Conservation (phyloP, 1,140 invertebrate species). For the Habropoda laboriosa region DNA sequence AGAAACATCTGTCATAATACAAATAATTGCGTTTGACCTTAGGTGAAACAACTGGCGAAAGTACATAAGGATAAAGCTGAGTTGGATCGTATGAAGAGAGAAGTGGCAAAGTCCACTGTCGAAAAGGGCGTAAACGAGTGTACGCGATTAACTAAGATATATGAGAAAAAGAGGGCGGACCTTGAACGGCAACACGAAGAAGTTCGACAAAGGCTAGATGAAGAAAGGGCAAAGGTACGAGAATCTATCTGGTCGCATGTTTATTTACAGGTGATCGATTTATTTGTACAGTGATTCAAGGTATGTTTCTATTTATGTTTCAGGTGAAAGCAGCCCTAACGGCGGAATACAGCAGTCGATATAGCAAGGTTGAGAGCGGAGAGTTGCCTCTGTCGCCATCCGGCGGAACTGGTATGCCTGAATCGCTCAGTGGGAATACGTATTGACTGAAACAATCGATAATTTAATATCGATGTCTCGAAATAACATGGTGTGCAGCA, state of each 20-base stretch:
- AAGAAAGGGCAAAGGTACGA: slow-evolving; percentile 88
- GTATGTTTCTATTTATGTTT: background rate
- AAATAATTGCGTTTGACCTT: background rate
- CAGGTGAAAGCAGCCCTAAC: slow-evolving; percentile 73
- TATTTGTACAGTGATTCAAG: background rate
- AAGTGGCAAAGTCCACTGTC: slow-evolving; percentile 88
- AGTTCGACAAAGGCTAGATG: slow-evolving; percentile 86
- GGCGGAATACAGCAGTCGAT: slow-evolving; percentile 76
- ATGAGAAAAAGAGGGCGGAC: slow-evolving; percentile 88
- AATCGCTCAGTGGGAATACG: slow-evolving; percentile 74
- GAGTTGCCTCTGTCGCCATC: slow-evolving; percentile 76
- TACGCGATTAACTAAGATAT: slow-evolving; percentile 87
- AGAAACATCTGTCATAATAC: too few species aligned
- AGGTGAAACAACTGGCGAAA: slow-evolving; percentile 88
- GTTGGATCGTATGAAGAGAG: slow-evolving; percentile 89
- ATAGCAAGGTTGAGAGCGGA: slow-evolving; percentile 78
- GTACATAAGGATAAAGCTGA: slow-evolving; percentile 95
- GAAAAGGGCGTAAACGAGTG: slow-evolving; percentile 92
- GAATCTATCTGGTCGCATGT: too few species aligned
- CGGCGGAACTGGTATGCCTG: slow-evolving; percentile 73
- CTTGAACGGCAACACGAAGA: slow-evolving; percentile 90
- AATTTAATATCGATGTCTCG: slow-evolving; percentile 32
- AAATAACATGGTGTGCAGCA: slow-evolving; percentile 8
- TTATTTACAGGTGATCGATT: background rate
- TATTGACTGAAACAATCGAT: slow-evolving; percentile 66